Evolutionary conservation across 1,140 invertebrate genomes (phyloP).

Genomic region (Neuroterus valhalla): DNA sequence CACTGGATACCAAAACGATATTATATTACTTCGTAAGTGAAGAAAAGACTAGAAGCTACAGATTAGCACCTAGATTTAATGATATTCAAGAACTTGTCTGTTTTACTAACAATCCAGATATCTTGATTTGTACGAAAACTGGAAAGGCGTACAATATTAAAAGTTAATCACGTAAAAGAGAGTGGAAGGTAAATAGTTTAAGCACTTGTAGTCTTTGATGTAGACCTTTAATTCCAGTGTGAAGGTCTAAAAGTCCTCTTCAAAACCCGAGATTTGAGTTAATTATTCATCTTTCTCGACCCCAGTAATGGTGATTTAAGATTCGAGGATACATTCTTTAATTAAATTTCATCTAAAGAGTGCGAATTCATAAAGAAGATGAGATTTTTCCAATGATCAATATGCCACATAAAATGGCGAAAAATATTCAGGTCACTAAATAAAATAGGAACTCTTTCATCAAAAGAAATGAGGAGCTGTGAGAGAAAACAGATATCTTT

Average conservation of each 20-base stretch:
- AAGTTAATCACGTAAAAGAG: conserved; percentile 15
- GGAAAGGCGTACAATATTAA: not conserved
- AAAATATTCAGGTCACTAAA: not conserved
- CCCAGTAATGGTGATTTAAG: not conserved
- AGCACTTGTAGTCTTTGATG: conserved; percentile 13
- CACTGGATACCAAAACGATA: not conserved
- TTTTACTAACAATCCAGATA: not conserved
- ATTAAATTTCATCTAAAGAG: not conserved
- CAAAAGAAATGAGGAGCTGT: not conserved
- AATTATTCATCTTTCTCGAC: not conserved
- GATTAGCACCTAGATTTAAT: not conserved
- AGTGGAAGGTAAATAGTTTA: conserved; percentile 9
- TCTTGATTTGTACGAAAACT: conserved; percentile 8
- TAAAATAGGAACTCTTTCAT: conserved; percentile 4
- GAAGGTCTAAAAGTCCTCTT: not conserved
- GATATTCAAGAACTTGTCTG: not conserved
- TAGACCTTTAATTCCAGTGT: not conserved
- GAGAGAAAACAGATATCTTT: not conserved
- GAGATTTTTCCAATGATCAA: too few species aligned
- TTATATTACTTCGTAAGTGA: not conserved
- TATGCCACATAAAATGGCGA: not conserved
- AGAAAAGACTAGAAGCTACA: not conserved
- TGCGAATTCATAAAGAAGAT: too few species aligned
- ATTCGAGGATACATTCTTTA: conserved; percentile 4
- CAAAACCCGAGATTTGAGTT: not conserved